Evolutionary conservation across 2,888 invertebrate genomes (phyloP).

Genomic region (Acronicta leporina): DNA sequence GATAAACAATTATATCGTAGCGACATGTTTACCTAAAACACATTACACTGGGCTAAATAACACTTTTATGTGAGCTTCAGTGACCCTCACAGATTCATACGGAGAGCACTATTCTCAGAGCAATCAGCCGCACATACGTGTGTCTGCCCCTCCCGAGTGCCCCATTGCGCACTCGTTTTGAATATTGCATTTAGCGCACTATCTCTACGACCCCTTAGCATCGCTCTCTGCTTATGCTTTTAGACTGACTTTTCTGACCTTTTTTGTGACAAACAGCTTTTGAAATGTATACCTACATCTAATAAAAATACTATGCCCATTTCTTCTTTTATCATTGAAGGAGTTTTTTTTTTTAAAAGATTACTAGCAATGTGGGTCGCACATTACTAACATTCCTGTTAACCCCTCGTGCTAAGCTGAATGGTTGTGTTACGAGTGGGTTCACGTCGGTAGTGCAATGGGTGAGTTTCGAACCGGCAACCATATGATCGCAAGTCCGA

Average conservation of each 20-base stretch:
- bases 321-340: not conserved
- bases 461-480: too few species aligned
- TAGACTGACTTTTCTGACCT: slow-evolving; percentile 48
- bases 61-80: slow-evolving; percentile 60
- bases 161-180: slow-evolving; percentile 78
- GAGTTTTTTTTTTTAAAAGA: too few species aligned
- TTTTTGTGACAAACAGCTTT: slow-evolving; percentile 38
- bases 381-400: too few species aligned
- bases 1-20: too few species aligned
- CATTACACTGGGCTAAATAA: slow-evolving; percentile 42
- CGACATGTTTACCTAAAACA: slow-evolving; percentile 8
- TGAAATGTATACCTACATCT: slow-evolving; percentile 5
- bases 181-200: slow-evolving; percentile 83
- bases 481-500: too few species aligned
- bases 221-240: slow-evolving; percentile 41
- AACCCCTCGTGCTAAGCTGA: too few species aligned
- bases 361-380: too few species aligned
- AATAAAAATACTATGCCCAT: too few species aligned
- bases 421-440: too few species aligned
- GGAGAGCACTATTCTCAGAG: slow-evolving; percentile 75
- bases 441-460: too few species aligned
- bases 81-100: slow-evolving; percentile 73
- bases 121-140: slow-evolving; percentile 81
- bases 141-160: slow-evolving; percentile 75
- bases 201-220: slow-evolving; percentile 60